Evolutionary conservation across 2,113 vertebrate genomes (phyloP).

Genomic region (Odocoileus hemionus): DNA sequence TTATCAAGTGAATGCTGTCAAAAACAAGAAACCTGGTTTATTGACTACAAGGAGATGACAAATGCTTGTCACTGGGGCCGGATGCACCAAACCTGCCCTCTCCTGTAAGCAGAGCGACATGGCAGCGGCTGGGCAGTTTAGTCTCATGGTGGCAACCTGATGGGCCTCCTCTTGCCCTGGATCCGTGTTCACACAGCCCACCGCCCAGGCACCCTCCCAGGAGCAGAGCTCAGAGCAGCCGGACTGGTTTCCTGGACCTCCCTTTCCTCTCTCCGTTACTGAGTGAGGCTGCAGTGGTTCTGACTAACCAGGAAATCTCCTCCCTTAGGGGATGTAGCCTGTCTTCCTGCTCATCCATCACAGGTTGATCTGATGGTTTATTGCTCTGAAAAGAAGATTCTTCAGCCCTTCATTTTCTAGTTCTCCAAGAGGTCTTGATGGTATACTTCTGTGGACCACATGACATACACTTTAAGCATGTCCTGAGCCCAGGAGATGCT

Average conservation of each 20-base stretch:
- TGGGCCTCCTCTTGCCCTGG: not conserved
- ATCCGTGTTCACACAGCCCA: fast-evolving
- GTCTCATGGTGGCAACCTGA: not conserved
- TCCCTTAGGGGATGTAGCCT: not conserved
- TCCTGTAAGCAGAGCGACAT: not conserved
- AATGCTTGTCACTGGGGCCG: not conserved
- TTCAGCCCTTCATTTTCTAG: not conserved
- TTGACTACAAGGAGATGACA: not conserved
- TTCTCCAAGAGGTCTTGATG: not conserved
- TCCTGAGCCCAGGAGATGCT: not conserved
- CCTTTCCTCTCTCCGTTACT: not conserved
- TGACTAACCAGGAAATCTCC: not conserved
- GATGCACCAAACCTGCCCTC: fast-evolving
- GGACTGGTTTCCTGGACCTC: fast-evolving
- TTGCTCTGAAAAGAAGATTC: not conserved
- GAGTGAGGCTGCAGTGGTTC: not conserved
- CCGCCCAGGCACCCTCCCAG: not conserved
- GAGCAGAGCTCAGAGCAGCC: too few relatives aligned
- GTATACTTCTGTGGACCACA: too few relatives aligned
- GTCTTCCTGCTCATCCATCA: not conserved
- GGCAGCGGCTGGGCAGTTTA: fast-evolving
- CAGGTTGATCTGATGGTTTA: not conserved
- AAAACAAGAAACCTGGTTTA: not conserved
- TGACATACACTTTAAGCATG: fast-evolving
- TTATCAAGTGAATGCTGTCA: not conserved